These are phyloP conservation scores for Drosophila formosana DNA, from an alignment of 2,888 invertebrate species.

Conservation along the genomic window DNA sequence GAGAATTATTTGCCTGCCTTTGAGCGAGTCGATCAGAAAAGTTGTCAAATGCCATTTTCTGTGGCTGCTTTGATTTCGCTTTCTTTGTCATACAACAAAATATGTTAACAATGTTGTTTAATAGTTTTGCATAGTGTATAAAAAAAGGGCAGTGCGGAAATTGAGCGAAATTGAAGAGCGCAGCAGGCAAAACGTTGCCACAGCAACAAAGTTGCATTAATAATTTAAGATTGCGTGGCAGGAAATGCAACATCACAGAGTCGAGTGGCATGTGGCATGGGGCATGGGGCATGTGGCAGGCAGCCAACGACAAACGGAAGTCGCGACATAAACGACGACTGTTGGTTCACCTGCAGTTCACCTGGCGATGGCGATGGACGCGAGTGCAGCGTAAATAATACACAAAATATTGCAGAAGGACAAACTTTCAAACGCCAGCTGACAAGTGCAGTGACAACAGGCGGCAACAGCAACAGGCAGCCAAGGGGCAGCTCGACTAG, in stretches of 20 bases:
- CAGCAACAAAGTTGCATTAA: slow-evolving; percentile 39
- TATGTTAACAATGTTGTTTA: too few species aligned
- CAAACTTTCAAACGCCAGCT: slow-evolving; percentile 35
- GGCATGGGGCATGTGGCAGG: neutral
- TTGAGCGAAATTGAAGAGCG: slow-evolving; percentile 35
- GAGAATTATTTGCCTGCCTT: too few species aligned
- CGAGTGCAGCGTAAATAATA: slow-evolving; percentile 32
- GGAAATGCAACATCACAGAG: slow-evolving; percentile 11
- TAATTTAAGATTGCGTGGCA: slow-evolving; percentile 31
- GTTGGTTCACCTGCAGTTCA: slow-evolving; percentile 25
- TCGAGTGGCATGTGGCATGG: neutral
- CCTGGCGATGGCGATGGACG: slow-evolving; percentile 17
- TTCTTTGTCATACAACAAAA: too few species aligned
- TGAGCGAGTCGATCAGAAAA: too few species aligned
- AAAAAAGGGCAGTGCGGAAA: slow-evolving; percentile 49
- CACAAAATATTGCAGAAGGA: slow-evolving; percentile 5
- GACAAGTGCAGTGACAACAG: slow-evolving; percentile 31
- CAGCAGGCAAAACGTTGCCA: slow-evolving; percentile 15
- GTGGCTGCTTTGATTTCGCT: too few species aligned
- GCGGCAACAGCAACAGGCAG: neutral
- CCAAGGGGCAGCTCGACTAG: neutral
- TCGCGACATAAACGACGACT: slow-evolving; percentile 14
- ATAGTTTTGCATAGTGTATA: neutral
- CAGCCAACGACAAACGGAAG: slow-evolving; percentile 18
- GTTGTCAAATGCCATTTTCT: too few species aligned